These are phyloP conservation scores for Ptychoptera contaminata DNA, from an alignment of 2,888 invertebrate species.

Conservation along the genomic window DNA sequence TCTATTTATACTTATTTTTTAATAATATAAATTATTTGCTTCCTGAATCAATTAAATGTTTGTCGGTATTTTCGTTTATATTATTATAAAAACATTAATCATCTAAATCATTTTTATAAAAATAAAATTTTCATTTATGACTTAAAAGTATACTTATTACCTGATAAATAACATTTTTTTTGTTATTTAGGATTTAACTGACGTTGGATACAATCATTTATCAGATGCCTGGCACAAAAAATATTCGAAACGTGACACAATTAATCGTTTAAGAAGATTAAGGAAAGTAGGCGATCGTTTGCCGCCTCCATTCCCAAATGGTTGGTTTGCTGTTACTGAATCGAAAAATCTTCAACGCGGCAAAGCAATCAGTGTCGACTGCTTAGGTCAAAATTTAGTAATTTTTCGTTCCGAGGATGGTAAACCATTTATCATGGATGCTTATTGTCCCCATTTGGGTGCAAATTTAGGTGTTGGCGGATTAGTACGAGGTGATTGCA, in stretches of 20 bases:
- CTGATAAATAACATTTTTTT: too few relatives aligned
- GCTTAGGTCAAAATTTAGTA: constrained; percentile 55
- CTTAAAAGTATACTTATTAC: too few relatives aligned
- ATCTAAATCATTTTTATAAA: too few relatives aligned
- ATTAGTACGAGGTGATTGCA: constrained; percentile 54
- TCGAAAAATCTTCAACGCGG: constrained; percentile 40
- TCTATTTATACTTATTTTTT: too few relatives aligned
- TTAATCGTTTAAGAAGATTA: constrained; percentile 34
- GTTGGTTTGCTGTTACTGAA: constrained; percentile 71
- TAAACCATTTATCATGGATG: constrained; percentile 53
- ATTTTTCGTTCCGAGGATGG: constrained; percentile 51
- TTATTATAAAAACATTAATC: too few relatives aligned
- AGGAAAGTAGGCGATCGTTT: constrained; percentile 44
- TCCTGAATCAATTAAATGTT: too few relatives aligned
- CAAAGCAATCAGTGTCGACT: constrained; percentile 43
- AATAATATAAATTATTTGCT: too few relatives aligned
- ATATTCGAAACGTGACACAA: constrained; percentile 15
- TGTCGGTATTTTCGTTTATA: too few relatives aligned
- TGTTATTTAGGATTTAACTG: constrained; percentile 15
- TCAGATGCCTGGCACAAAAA: constrained; percentile 5
- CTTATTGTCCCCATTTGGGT: constrained; percentile 82
- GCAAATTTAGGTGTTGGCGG: constrained; percentile 75
- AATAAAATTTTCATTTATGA: too few relatives aligned
- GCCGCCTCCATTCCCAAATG: constrained; percentile 79
- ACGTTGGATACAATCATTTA: constrained; percentile 13